These are phyloP conservation scores for Peromyscus melanophrys DNA, from an alignment of 2,797 vertebrate species.

Conservation along the genomic window DNA sequence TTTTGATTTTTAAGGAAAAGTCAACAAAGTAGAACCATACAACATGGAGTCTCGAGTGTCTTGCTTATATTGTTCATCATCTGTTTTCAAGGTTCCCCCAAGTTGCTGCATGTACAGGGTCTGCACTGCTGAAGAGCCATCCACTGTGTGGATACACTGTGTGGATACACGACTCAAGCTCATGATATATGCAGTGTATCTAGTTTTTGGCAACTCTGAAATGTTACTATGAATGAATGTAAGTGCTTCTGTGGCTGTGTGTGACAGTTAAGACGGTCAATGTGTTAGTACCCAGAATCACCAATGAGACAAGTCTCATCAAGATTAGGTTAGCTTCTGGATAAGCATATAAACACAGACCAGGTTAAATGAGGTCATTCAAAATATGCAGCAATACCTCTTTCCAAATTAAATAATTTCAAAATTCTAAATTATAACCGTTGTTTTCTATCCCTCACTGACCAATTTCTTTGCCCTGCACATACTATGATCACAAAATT, in stretches of 20 bases:
- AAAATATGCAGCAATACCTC: conserved; percentile 20
- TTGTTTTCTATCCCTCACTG: not conserved
- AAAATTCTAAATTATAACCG: conserved; percentile 38
- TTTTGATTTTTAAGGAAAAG: conserved; percentile 45
- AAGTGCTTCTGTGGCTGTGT: conserved; percentile 3
- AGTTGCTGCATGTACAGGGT: not conserved
- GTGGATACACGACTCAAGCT: not conserved
- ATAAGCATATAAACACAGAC: not conserved
- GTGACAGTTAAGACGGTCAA: not conserved
- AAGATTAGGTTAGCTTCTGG: not conserved
- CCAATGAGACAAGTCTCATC: not conserved
- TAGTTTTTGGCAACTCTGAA: conserved; percentile 19
- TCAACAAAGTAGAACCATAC: not conserved
- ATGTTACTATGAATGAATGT: not conserved
- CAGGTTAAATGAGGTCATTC: conserved; percentile 4
- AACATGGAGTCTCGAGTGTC: not conserved
- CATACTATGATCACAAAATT: conserved; percentile 34
- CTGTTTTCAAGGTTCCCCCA: not conserved
- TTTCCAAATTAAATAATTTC: conserved; percentile 46
- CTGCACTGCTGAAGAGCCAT: not conserved
- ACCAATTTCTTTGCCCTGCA: conserved; percentile 7
- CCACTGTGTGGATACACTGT: not conserved
- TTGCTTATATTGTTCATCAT: not conserved
- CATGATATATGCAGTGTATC: not conserved
- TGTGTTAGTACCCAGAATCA: not conserved